Evolutionary conservation across 2,797 vertebrate genomes (phyloP), one percentile per base, ranked within the genome.

Genomic region (Alectoris magna): DNA sequence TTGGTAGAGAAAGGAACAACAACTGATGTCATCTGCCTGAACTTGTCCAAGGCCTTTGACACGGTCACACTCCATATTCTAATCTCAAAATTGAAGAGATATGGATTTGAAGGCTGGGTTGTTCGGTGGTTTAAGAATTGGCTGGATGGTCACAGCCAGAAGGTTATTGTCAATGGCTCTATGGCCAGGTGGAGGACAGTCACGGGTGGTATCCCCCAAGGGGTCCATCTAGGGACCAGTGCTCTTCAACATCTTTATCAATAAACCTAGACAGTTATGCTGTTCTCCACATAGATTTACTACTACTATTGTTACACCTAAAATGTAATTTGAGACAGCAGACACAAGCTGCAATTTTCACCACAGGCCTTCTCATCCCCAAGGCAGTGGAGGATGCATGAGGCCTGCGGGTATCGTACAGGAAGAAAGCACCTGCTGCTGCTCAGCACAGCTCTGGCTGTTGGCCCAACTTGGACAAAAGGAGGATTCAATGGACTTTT

Each of bases 341-440:
- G 38, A 6, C n/a, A 21, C 41, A 59, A 73, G 9, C n/a, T 58
- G 18, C 27, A 44, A 7, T 31, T 71, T 60, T 76, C 41, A 43
- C 14, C 31, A 71, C 15, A 84, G 67, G 34, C 44, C 12, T 21
- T 73, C 64, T 74, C 9, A 13, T 34, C 19, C 77, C 62, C 14
- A 64, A 51, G n/a, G 18, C 21, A 58, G 14, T 3, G 7, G 48
- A 70, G 7, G 14, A 63, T 8, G 55, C 15, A 3, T 29, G 53
- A 74, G 34, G 29, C 13, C 4, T 0, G 36, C 53, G 14, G 80
- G 31, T 21, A 90, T 12, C 26, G 56, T 0, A 0, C 21, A 58
- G 10, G 21, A 71, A 74, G 29, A 27, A 81, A 51, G 16, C 6
- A 39, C 6, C 3, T 11, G 14, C 31, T 75, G 8, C 38, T 80